Base-by-base conservation (phyloP, 2,888 invertebrate species). In the Gibbula magus region DNA sequence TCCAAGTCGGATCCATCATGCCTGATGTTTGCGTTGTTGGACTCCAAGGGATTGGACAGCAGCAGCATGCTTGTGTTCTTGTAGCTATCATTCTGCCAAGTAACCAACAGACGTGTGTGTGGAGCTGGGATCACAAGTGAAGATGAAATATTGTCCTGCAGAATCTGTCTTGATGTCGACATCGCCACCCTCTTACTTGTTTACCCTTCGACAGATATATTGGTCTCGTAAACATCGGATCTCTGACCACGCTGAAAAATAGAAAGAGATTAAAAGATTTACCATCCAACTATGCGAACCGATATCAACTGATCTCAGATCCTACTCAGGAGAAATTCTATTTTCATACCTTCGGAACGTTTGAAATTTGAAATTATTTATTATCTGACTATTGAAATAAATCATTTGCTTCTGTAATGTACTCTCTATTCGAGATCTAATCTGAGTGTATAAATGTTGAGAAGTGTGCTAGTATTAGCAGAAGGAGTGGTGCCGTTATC, bases 1-100 rank as follows among this genome's bases (percentile, higher is more conserved):
- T 81, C 83, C n/a, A 81, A 80, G 53, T 86, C 84, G 1, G 78
- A 79, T 13, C 80, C 78, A 35, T 87, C 84, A 20, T 84, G 84
- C 35, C 81, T 80, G n/a, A 70, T 35, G 35, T 70, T 70, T 18
- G 70, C 20, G 70, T 70, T 70, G 70, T 70, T 35, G n/a, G 70
- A 39, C 32, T 18, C 32, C 20, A 20, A 35, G 39, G 29, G 39
- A 5, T 32, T 20, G 25, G 16, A 29, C 13, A 16, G 16, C 4
- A 61, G 61, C 25, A 61, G n/a, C 61, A 61, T 61, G 13, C 29
- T 22, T 5, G 39, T 32, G 70, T 70, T 70, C n/a, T 18, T n/a
- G 20, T n/a, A 10, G 32, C 39, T 70, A 8, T 32, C 70, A 70
- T 70, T 70, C 70, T 25, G 70, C 35, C 16, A 32, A 32, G 18